Evolutionary conservation across 2,888 invertebrate species (phyloP).

Genomic region (Drosophila kokeensis): DNA sequence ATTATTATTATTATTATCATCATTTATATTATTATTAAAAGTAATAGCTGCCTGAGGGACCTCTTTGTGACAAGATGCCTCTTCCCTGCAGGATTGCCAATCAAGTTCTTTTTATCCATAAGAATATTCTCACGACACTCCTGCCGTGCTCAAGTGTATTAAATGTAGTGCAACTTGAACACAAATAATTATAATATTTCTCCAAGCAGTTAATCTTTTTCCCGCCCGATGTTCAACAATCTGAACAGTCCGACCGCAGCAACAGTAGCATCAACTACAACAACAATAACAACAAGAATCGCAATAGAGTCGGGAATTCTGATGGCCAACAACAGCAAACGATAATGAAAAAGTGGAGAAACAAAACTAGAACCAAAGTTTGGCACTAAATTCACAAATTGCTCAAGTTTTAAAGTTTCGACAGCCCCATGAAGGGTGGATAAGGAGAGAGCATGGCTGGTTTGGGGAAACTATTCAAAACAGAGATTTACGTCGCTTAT

Average conservation of each 20-base stretch:
- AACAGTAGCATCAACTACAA: slow-evolving; percentile 29
- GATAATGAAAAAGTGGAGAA: slow-evolving; percentile 72
- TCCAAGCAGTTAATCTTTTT: slow-evolving; percentile 64
- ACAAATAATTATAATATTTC: slow-evolving; percentile 55
- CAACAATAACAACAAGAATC: slow-evolving; percentile 29
- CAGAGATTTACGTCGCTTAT: slow-evolving; percentile 64
- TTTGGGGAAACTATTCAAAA: slow-evolving; percentile 70
- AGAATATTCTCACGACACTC: slow-evolving; percentile 1
- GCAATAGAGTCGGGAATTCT: slow-evolving; percentile 9
- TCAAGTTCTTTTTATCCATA: neutral
- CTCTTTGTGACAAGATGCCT: neutral
- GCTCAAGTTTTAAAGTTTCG: slow-evolving; percentile 78
- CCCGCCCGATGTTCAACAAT: slow-evolving; percentile 37
- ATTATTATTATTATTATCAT: neutral
- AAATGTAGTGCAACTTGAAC: neutral
- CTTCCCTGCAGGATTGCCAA: neutral
- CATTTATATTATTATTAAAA: neutral
- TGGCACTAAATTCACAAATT: slow-evolving; percentile 79
- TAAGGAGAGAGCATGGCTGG: slow-evolving; percentile 18
- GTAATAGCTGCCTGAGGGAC: neutral
- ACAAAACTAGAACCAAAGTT: slow-evolving; percentile 70
- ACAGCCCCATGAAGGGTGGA: slow-evolving; percentile 45
- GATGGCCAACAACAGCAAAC: slow-evolving; percentile 37
- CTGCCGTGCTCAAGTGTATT: neutral
- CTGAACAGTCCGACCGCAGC: slow-evolving; percentile 43